These are phyloP conservation scores for Ploceus nigricollis DNA, from an alignment of 2,113 vertebrate genomes.

Conservation along the genomic window DNA sequence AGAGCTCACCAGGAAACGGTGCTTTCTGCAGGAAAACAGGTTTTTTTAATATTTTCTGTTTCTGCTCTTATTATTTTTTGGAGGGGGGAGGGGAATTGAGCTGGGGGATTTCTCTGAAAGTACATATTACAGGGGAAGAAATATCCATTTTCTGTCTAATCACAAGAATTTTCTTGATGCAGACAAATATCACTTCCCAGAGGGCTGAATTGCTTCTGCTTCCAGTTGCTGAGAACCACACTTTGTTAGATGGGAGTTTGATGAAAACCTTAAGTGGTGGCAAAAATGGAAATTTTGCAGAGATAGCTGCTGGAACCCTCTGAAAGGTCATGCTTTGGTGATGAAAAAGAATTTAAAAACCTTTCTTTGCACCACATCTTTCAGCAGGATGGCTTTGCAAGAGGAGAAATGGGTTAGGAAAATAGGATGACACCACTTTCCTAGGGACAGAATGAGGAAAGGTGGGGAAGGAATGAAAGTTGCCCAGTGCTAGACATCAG, in stretches of 20 bases:
- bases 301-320: not conserved
- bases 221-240: constrained; percentile 38
- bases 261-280: constrained; percentile 41
- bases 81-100: not conserved
- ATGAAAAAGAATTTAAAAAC: not conserved
- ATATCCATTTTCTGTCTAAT: constrained; percentile 11
- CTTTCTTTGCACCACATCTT: not conserved
- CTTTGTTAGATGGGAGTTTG: constrained; percentile 26
- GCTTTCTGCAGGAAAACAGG: constrained; percentile 34
- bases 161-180: not conserved
- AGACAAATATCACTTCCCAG: constrained; percentile 44
- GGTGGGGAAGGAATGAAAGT: not conserved
- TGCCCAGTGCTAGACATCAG: fast-evolving
- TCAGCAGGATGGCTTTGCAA: not conserved
- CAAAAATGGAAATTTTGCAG: constrained; percentile 38
- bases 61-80: not conserved
- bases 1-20: not conserved
- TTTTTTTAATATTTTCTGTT: constrained; percentile 17
- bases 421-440: not conserved
- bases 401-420: not conserved
- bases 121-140: not conserved
- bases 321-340: not conserved
- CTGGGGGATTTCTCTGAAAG: not conserved
- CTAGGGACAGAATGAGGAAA: not conserved
- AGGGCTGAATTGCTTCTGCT: constrained; percentile 25